Evolutionary conservation across 1,140 invertebrate genomes (phyloP), one percentile per base, ranked within the genome.

Genomic region (Tetragnatha versicolor): DNA sequence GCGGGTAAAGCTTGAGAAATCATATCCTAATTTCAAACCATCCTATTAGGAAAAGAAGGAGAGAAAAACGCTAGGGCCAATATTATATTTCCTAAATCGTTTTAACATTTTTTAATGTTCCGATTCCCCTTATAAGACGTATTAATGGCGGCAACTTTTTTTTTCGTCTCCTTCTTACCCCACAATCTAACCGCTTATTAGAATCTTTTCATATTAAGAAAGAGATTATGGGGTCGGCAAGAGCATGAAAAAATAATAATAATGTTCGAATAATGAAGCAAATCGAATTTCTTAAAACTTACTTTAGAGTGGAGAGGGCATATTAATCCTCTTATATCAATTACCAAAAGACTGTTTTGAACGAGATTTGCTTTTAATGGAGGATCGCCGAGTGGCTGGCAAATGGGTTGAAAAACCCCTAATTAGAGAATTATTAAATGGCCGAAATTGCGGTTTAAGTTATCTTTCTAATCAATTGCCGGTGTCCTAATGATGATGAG

Each of bases 281-380:
- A 77, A 66, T 77, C 73, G 47, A 51, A 77, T 77, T 77, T 77
- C 73, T 77, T 66, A 77, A 77, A 77, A 65, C 47, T 77, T 61
- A 77, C 73, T 77, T 77, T 77, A 65, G 42, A 75, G 60, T 39
- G 25, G 25, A 39, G 12, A 66, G 60, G 51, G 73, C 39, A 51
- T 77, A 77, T 77, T 77, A 77, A 77, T 77, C 73, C 73, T 77
- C 73, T 77, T 77, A 77, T 65, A 77, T 77, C 73, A 77, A 77
- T 77, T 77, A 77, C 73, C 31, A 42, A 58, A 77, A 77, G 73
- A 77, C 73, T 77, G 73, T 77, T 76, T 77, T 77, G 73, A 77
- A 77, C n/a, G 73, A 65, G 73, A 77, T 77, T 77, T 77, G 60
- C 73, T 77, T 77, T 77, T 77, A 77, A 77, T 77, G 73, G 73